Evolutionary conservation across 2,797 vertebrate species (phyloP).

Genomic region (Eulemur mongoz): DNA sequence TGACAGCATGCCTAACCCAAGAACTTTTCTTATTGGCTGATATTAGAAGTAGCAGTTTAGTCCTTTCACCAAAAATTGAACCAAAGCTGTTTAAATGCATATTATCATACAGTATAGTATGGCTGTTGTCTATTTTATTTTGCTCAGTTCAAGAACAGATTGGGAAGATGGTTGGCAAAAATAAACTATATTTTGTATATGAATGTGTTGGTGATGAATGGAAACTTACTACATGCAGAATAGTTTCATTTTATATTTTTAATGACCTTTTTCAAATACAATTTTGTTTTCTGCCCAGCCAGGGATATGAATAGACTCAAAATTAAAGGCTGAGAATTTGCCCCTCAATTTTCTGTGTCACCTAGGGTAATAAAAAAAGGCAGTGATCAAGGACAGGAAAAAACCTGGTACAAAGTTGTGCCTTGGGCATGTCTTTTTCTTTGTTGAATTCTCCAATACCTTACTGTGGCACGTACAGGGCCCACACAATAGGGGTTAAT

Average conservation of each 20-base stretch:
- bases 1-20: not conserved
- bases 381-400: slow-evolving; percentile 28
- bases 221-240: slow-evolving; percentile 60
- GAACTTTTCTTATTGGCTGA: slow-evolving; percentile 32
- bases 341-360: slow-evolving; percentile 57
- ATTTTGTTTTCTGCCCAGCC: slow-evolving; percentile 44
- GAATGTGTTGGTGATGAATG: slow-evolving; percentile 54
- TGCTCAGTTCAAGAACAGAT: slow-evolving; percentile 65
- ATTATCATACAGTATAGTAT: slow-evolving; percentile 23
- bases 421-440: slow-evolving; percentile 39
- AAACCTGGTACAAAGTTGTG: slow-evolving; percentile 13
- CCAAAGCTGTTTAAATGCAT: slow-evolving; percentile 21
- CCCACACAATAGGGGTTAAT: slow-evolving; percentile 43
- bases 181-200: slow-evolving; percentile 54
- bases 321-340: slow-evolving; percentile 58
- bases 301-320: slow-evolving; percentile 36
- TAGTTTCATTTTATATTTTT: slow-evolving; percentile 57
- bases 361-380: slow-evolving; percentile 47
- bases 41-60: slow-evolving; percentile 22
- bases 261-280: slow-evolving; percentile 61
- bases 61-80: slow-evolving; percentile 44
- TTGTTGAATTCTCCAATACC: slow-evolving; percentile 55
- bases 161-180: slow-evolving; percentile 62
- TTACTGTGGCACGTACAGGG: not conserved
- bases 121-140: slow-evolving; percentile 66